Evolutionary conservation across 2,113 vertebrate genomes (phyloP), one percentile per base, ranked within the genome.

Genomic region (Psophia crepitans): DNA sequence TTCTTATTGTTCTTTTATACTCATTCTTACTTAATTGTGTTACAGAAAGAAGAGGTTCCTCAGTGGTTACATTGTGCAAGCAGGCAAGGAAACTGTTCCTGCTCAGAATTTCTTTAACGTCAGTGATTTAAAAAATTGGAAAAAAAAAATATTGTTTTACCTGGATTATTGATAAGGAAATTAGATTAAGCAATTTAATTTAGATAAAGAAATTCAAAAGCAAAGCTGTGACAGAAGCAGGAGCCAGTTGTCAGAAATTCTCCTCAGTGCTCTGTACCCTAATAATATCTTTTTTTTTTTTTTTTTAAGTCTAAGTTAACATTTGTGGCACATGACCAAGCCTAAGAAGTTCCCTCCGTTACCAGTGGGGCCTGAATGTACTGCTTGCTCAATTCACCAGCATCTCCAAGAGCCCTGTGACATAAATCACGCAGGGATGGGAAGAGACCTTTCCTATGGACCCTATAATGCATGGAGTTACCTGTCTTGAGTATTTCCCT

Each of bases 301-400:
- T 73, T 11, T 74, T 51, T 73, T 11, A 20, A 61, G 32, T 21
- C 7, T 54, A n/a, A 28, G 23, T 11, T 75, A 60, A 7, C 5
- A 44, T 39, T 43, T 46, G 14, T 53, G 35, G 43, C 74, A 63
- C 6, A 11, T 12, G 14, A 17, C 21, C 48, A 68, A 84, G 11
- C 14, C 33, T 63, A 46, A 84, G 39, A 88, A 87, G 39, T 63
- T 68, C 51, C 30, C 23, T 84, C 35, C 33, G 13, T 14, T 57
- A 23, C 21, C 56, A 60, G 8, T 24, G 54, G 39, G 39, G 28
- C 11, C 57, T 46, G 48, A 73, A 12, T 5, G 39, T 53, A 19
- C 8, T 48, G 19, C 8, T 33, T 51, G 21, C 24, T 89, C 41
- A 37, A 5, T 49, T 5, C 0, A 8, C 20, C 0, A 0, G 41